Conservation (phyloP, 92 coral and sea anemone genomes). For the Umimayanthus chanpuru region DNA sequence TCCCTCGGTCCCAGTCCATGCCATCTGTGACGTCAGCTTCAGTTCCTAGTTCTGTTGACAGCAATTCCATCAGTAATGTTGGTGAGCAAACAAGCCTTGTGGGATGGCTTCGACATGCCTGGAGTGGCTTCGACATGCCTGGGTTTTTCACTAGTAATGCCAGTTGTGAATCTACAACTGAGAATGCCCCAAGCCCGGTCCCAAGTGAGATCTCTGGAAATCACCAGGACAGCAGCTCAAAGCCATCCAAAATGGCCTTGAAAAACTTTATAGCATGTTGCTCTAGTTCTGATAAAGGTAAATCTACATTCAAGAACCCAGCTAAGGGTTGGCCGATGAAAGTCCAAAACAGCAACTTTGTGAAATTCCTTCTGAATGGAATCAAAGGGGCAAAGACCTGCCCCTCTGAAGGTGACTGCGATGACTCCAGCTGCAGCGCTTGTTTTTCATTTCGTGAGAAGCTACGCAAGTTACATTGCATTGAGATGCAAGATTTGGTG, state of each 20-base stretch:
- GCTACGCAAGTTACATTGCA: slow-evolving; percentile 3
- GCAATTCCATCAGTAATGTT: not conserved
- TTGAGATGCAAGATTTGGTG: not conserved
- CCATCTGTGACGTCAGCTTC: not conserved
- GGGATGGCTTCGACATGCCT: too few species aligned
- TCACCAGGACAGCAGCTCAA: not conserved
- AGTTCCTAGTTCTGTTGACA: not conserved
- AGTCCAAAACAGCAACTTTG: slow-evolving; percentile 3
- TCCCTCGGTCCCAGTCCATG: not conserved
- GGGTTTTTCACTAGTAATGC: not conserved
- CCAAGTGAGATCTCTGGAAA: not conserved
- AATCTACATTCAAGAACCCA: not conserved
- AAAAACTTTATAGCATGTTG: slow-evolving; percentile 2
- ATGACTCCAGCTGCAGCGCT: not conserved
- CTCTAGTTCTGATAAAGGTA: not conserved
- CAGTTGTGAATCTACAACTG: not conserved
- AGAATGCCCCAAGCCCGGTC: too few species aligned
- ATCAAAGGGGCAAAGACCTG: slow-evolving; percentile 7
- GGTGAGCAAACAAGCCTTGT: not conserved
- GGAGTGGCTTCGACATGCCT: too few species aligned
- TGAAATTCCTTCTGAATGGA: not conserved
- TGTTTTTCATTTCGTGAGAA: not conserved
- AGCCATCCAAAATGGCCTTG: not conserved
- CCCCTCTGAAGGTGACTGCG: not conserved
- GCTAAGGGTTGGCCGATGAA: not conserved